Base-by-base conservation (phyloP, 2,797 vertebrate genomes). In the Halcyon leucocephala region DNA sequence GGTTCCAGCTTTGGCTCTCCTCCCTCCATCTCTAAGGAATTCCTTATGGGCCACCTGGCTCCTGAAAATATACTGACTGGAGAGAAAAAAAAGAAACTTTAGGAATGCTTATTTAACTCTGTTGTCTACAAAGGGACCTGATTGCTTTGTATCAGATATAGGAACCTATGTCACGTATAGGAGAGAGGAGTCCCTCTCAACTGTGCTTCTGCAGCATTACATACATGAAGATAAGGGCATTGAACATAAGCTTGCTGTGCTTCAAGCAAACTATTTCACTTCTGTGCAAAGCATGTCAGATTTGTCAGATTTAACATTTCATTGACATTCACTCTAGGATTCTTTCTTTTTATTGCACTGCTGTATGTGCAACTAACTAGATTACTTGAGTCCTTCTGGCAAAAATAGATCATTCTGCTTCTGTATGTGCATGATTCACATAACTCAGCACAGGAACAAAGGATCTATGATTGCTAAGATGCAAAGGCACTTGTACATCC, bases 381-480 rank as follows among this genome's bases (percentile, higher is more conserved):
- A 95, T 95, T 93, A 86, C 62, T 69, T 51, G 8, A 76, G 92
- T 81, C 49, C 21, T 82, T 37, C 35, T 61, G 73, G 65, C 61
- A 94, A 81, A 84, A 93, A 72, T 24, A 79, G 54, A 74, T 81
- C n/a, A 51, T 92, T 90, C 82, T 79, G 8, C 70, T 92, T 84
- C 62, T 76, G 9, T 86, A 69, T 26, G 46, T 89, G 82, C 66
- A 84, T 29, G 39, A 76, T 86, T 86, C 65, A 81, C 54, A 44
- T 72, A 90, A 64, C 33, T 78, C 57, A 83, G 73, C 14, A 44
- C 24, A 82, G 86, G 80, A 96, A 89, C 82, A 94, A 92, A 90
- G 70, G 66, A 31, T 83, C 58, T 82, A 2, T 91, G 91, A 95
- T 88, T 93, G 80, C 70, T 94, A 28, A 94, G 39, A 79, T 79